Conservation (phyloP, 2,888 invertebrate genomes). For the Machimus atricapillus region DNA sequence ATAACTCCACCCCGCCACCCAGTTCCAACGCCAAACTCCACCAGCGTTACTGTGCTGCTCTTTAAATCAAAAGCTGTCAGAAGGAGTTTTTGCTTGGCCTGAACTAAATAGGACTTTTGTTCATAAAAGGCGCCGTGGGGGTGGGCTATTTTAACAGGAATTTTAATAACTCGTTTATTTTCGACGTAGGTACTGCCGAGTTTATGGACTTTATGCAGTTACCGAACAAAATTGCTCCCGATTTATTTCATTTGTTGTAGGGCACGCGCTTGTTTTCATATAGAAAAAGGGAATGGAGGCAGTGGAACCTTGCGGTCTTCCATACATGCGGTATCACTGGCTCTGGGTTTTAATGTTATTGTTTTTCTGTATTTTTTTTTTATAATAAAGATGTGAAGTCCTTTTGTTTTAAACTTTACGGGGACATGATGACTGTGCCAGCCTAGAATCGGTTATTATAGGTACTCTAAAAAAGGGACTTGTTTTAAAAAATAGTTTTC, state of each 20-base stretch:
- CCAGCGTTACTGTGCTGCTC: not conserved
- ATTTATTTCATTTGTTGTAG: not conserved
- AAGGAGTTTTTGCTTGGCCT: not conserved
- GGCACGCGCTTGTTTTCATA: not conserved
- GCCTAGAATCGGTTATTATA: not conserved
- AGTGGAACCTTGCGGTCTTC: not conserved
- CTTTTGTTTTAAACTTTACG: not conserved
- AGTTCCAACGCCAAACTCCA: not conserved
- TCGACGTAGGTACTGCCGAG: not conserved
- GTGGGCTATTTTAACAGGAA: not conserved
- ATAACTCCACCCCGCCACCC: not conserved
- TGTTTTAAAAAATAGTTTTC: not conserved
- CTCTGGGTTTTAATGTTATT: not conserved
- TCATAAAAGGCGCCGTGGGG: not conserved
- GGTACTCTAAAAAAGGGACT: not conserved
- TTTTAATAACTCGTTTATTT: not conserved
- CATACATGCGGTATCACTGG: not conserved
- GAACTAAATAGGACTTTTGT: not conserved
- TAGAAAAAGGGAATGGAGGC: not conserved
- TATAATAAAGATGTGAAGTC: not conserved
- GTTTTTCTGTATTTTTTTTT: not conserved
- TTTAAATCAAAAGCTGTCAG: slow-evolving; percentile 32
- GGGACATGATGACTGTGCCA: not conserved
- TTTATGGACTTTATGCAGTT: not conserved
- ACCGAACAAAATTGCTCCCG: not conserved